A percentile compares a stretch with the other conserved stretches of the same genome.
Conservation (phyloP, 1,140 invertebrate species). For the Saccostrea glomerata region DNA sequence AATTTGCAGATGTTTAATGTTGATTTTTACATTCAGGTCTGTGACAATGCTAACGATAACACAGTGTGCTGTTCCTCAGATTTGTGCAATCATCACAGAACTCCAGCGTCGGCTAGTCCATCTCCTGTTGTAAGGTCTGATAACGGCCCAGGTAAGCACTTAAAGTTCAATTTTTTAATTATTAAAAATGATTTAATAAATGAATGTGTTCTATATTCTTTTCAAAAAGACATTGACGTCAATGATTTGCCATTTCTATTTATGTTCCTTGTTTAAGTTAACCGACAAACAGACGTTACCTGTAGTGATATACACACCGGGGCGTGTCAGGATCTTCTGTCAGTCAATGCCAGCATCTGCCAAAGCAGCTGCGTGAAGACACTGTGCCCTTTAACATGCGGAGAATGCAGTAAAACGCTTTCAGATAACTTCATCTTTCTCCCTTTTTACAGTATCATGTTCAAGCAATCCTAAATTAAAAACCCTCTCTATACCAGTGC, state of each 20-base stretch:
- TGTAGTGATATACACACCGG: background rate
- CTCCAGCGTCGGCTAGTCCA: background rate
- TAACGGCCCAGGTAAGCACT: background rate
- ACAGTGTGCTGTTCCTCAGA: background rate
- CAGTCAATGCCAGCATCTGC: background rate
- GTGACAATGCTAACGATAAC: background rate
- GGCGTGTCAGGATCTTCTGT: background rate
- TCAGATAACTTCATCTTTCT: no score
- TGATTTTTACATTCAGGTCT: background rate
- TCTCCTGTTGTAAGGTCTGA: background rate
- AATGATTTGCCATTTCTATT: no score
- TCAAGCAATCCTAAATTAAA: no score
- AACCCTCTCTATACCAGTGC: no score
- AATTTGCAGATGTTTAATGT: no score
- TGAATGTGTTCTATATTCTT: no score
- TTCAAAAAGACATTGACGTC: no score
- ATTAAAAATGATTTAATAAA: no score
- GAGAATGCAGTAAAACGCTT: constrained; percentile 15
- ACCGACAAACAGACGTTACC: background rate
- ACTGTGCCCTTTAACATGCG: background rate
- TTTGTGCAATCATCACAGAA: background rate
- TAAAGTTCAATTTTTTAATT: no score
- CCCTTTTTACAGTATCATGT: no score
- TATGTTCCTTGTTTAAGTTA: no score
- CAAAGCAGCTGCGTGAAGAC: background rate